Percentiles rank a stretch among this genome's conserved stretches.
These are phyloP conservation scores for Melangyna quadrimaculata DNA, from an alignment of 2,888 invertebrate species.

Conservation along the genomic window DNA sequence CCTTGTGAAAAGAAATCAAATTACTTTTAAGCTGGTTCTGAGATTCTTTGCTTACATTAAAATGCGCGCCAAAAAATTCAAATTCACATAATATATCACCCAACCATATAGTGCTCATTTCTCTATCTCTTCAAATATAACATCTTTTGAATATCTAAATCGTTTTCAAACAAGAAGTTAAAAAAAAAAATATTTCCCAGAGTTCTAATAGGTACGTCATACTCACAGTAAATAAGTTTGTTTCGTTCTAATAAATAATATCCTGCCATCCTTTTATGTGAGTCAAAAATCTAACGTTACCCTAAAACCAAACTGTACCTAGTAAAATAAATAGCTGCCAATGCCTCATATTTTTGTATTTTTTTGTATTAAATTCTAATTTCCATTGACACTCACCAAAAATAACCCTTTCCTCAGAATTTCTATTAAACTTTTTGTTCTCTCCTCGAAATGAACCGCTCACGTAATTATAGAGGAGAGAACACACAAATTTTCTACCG, in stretches of 20 bases:
- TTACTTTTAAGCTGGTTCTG: neutral
- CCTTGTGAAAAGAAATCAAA: no score
- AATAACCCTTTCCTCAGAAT: conserved; percentile 35
- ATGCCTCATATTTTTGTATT: neutral
- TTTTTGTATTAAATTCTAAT: conserved; percentile 4
- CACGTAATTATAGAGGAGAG: conserved; percentile 50
- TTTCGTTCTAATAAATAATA: neutral
- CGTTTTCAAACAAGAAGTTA: neutral
- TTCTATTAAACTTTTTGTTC: conserved; percentile 19
- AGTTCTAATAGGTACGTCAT: neutral
- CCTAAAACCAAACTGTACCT: conserved; percentile 9
- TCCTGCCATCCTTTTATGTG: conserved; percentile 20
- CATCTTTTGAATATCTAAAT: neutral
- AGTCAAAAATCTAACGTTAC: conserved; percentile 7
- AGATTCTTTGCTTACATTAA: neutral
- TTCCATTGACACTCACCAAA: conserved; percentile 41
- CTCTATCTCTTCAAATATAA: neutral
- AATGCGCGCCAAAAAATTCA: conserved; percentile 51
- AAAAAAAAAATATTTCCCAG: conserved; percentile 10
- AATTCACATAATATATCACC: neutral
- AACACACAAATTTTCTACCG: conserved; percentile 12
- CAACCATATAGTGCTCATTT: neutral
- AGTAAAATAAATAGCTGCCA: neutral
- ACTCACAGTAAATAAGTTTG: conserved; percentile 17
- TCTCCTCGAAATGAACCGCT: conserved; percentile 37